phyloP scores from a whole-genome alignment of 2,797 vertebrate species.

The Mareca strepera region DNA sequence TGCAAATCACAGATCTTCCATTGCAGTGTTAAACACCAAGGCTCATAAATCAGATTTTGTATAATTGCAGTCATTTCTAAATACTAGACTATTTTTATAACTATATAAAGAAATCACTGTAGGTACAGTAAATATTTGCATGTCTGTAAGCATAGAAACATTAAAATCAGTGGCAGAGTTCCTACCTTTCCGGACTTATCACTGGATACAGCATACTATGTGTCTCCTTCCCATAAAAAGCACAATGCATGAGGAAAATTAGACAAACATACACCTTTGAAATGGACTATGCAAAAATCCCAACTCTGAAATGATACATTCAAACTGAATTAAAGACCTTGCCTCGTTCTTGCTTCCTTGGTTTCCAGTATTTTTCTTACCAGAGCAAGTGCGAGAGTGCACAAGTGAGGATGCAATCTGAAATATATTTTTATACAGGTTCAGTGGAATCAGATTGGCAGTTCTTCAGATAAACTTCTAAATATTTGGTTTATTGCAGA shows the following conservation, averaged over 20 bases:
- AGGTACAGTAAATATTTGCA: neutral
- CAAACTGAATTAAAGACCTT: neutral
- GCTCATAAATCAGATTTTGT: neutral
- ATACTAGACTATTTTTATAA: neutral
- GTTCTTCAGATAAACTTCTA: neutral
- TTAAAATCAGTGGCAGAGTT: neutral
- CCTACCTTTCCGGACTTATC: neutral
- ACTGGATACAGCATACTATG: neutral
- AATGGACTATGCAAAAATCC: neutral
- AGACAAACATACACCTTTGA: neutral
- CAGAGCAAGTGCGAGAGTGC: neutral
- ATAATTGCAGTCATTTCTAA: neutral
- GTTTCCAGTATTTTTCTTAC: neutral
- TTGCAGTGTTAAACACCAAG: neutral
- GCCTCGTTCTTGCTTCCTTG: neutral
- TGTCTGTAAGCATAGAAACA: neutral
- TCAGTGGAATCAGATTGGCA: neutral
- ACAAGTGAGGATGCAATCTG: neutral
- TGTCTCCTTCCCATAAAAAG: neutral
- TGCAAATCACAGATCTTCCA: neutral
- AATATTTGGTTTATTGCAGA: conserved; percentile 1
- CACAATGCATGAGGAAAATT: neutral
- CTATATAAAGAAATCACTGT: neutral
- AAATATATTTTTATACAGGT: neutral
- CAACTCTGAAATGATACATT: neutral